Conservation (phyloP, 1,140 invertebrate genomes). For the Conus ventricosus region DNA sequence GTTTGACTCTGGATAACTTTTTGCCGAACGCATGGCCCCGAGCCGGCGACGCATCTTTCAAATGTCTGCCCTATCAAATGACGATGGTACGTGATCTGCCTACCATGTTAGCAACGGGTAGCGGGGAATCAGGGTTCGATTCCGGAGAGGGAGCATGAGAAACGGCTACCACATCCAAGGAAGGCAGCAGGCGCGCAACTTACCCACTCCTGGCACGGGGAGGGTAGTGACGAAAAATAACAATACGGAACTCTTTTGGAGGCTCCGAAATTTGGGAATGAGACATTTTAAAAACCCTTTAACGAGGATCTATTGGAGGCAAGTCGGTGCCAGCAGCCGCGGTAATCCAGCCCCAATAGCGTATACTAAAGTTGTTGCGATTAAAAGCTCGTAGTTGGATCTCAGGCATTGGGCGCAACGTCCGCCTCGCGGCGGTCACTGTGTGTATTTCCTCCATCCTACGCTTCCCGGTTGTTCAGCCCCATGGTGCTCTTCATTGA, state of each 20-base stretch:
- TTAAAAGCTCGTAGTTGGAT: slow-evolving; percentile 76
- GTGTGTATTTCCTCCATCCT: slow-evolving; percentile 55
- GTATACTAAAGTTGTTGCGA: slow-evolving; percentile 81
- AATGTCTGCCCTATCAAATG: too few species aligned
- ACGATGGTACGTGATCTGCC: too few species aligned
- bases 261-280: slow-evolving; percentile 89
- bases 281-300: slow-evolving; percentile 93
- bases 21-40: too few species aligned
- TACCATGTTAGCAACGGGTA: too few species aligned
- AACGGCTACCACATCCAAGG: too few species aligned
- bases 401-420: slow-evolving; percentile 49
- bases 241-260: slow-evolving; percentile 77
- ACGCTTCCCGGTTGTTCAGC: slow-evolving; percentile 62
- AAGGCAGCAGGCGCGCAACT: too few species aligned
- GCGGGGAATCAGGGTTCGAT: too few species aligned
- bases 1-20: too few species aligned
- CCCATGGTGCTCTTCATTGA: slow-evolving; percentile 71
- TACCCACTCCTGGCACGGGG: too few species aligned
- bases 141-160: too few species aligned
- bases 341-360: slow-evolving; percentile 93
- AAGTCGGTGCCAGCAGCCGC: slow-evolving; percentile 85
- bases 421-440: slow-evolving; percentile 53
- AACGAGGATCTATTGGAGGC: slow-evolving; percentile 90
- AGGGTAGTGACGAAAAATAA: too few species aligned
- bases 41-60: too few species aligned